Base-by-base conservation (phyloP, 64 coral and sea anemone species). In the Astreopora myriophthalma region DNA sequence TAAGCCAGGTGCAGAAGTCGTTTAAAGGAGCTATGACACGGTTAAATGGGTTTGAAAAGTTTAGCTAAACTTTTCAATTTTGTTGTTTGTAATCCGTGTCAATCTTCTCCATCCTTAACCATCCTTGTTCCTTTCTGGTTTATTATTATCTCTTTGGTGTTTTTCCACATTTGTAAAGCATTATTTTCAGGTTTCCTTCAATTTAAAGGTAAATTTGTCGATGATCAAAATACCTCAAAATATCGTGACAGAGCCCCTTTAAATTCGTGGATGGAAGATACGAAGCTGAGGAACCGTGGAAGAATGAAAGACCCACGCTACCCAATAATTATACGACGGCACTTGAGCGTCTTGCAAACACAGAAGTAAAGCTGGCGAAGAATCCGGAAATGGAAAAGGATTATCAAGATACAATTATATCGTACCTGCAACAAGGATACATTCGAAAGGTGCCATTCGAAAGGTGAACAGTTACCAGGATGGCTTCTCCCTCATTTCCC, bases 321-420 rank as follows among this genome's bases (percentile, higher is more conserved):
- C 49, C 49, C 0, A 14, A 55, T 3, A 55, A 55, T 55, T 55
- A 55, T 14, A 84, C 85, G 29, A 82, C 87, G 79, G 75, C 74
- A 77, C 23, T 87, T 33, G 57, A 71, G 37, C 69, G 88, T 72
- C 83, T 92, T 71, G 80, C 71, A 86, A 95, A 95, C 88, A 95
- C 81, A 39, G 88, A 95, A 57, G 75, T 78, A 46, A 74, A 69
- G 64, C 71, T 91, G 66, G 36, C 79, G 31, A 95, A 77, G 65
- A 61, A 91, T 37, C 58, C 65, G 61, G 88, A 55, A 55, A 55
- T 55, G 49, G 49, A 0, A 55, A 9, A 55, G 49, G 49, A 55
- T 14, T 55, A 55, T 14, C 49, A 55, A 55, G 49, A 9, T 14
- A 55, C 49, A 14, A 55, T 55, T 66, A 58, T 63, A 19, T 17